Evolutionary conservation across 2,888 invertebrate species (phyloP), one percentile per base, ranked within the genome.

Genomic region (Platycheirus rosarum): DNA sequence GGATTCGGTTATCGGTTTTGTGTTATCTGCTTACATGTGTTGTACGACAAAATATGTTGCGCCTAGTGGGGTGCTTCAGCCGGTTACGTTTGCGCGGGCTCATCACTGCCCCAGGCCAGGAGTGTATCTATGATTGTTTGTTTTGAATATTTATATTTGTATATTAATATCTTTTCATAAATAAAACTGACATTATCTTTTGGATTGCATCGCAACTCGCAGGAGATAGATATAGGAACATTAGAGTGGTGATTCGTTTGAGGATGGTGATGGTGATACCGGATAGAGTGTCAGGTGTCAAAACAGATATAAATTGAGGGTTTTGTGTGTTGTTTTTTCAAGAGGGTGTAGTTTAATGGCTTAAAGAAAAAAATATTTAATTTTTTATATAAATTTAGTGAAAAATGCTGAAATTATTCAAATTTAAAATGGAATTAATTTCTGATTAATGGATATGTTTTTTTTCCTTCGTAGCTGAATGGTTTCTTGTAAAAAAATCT

Each of bases 181-280:
- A 80, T 76, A 60, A 75, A 70, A 75, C 32, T 80, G 76, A 80
- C 80, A 65, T 57, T 80, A 80, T 80, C 80, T 53, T 35, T 29
- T 35, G n/a, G 18, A 9, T 65, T 65, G 69, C 69, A 74, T 80
- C 79, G 32, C 49, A 44, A 46, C 23, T 11, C 7, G 9, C 1
- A 32, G n/a, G 20, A 37, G 16, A 32, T 29, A n/a, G n/a, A 46
- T 1, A 23, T 23, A 23, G 3, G 3, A 4, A 69, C 55, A 69
- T 69, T 68, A 68, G 53, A 53, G 26, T 32, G 16, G 44, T 29
- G 62, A 51, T 53, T n/a, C n/a, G 62, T 70, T 57, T 68, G 37
- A 42, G 57, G 69, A 63, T 57, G n/a, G n/a, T n/a, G 65, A 69
- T 4, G 26, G 8, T 69, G 74, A 74, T 63, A 48, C 26, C 40